Base-by-base conservation (phyloP, 2,888 invertebrate species). In the Amphimallon solstitiale region DNA sequence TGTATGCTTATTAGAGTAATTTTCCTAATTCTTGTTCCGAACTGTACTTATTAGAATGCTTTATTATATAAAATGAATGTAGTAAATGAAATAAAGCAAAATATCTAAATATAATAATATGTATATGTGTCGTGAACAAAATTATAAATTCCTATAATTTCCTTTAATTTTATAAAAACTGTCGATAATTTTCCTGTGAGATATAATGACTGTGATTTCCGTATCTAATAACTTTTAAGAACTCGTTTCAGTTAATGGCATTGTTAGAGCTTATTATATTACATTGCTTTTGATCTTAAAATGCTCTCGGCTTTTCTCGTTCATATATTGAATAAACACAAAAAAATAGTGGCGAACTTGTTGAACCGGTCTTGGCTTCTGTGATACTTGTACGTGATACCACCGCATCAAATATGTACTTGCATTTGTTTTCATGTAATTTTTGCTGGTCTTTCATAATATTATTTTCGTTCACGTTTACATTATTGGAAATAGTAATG, bases 311-410 rank as follows among this genome's bases (percentile, higher is more conserved):
- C 29, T 49, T 49, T 49, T 49, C 14, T 29, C 7, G 49, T 49
- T 49, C 14, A 23, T 49, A n/a, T 29, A 14, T 34, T 34, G 49
- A 49, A 49, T 49, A 49, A 21, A 49, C 23, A 48, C 23, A 23
- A 29, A 29, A n/a, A n/a, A 29, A 29, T 48, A 14, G 14, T 34
- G 14, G 29, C 12, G 1, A 49, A 29, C 49, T 49, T 34, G 49
- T 49, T 34, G 14, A 34, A 49, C 49, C 49, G 49, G 49, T 49
- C 29, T 34, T 29, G 9, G 29, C 49, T 12, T 29, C 23, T 7
- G 3, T 29, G 29, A 29, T 34, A 29, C 29, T 29, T 49, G 23
- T 49, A 12, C 12, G n/a, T 29, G 12, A n/a, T 49, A 34, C 29
- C 14, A 5, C 49, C 2, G 4, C 7, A 49, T 29, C 6, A 5